Percentiles rank a stretch among this genome's conserved stretches.
Conservation (phyloP, 1,140 invertebrate species). For the Idris sp. region DNA sequence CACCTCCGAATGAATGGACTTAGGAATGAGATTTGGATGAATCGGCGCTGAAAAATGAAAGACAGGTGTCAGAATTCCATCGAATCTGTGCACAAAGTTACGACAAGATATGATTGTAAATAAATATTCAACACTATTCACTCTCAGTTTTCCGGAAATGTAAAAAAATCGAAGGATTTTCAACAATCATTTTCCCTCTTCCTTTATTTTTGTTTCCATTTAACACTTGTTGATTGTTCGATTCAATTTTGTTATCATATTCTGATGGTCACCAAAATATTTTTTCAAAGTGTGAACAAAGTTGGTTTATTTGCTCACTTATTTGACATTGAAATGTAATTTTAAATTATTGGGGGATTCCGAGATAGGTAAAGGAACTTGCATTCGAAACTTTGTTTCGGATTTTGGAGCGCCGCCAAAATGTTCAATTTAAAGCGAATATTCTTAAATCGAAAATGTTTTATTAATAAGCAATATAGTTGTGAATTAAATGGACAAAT, state of each 20-base stretch:
- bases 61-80: conserved; percentile 31
- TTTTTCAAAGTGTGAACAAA: not conserved
- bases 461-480: conserved; percentile 27
- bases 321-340: conserved; percentile 50
- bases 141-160: too few species aligned
- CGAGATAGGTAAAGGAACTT: conserved; percentile 52
- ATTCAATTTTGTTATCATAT: not conserved
- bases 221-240: too few species aligned
- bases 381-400: conserved; percentile 26
- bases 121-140: too few species aligned
- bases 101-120: too few species aligned
- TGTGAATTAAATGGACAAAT: too few species aligned
- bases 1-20: conserved; percentile 24
- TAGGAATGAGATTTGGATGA: conserved; percentile 10
- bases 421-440: conserved; percentile 30
- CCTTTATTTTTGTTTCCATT: too few species aligned
- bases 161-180: too few species aligned
- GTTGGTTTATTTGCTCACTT: conserved; percentile 6
- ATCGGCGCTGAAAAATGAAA: conserved; percentile 19
- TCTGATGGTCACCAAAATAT: too few species aligned
- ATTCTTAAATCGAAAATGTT: conserved; percentile 29
- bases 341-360: conserved; percentile 41
- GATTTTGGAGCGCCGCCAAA: conserved; percentile 25
- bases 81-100: not conserved
- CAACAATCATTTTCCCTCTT: too few species aligned